Conservation (phyloP, 2,888 invertebrate genomes). For the Idaea biselata region DNA sequence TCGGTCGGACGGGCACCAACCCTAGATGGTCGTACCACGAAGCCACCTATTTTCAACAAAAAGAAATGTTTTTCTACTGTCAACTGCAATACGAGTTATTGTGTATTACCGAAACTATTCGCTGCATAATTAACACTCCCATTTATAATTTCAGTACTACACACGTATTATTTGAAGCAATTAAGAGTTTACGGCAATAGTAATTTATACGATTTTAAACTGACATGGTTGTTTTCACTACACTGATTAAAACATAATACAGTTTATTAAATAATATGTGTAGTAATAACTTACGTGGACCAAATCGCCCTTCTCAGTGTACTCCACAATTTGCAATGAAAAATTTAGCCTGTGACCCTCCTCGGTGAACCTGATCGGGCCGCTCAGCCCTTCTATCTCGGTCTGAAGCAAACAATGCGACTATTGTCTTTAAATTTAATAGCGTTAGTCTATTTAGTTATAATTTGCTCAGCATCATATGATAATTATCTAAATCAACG, state of each 20-base stretch:
- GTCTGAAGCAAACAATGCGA: slow-evolving; percentile 82
- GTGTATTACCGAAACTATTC: background rate
- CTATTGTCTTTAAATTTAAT: slow-evolving; percentile 47
- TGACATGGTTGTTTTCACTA: no score
- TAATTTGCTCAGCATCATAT: slow-evolving; percentile 19
- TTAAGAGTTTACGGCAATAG: no score
- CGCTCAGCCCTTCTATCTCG: slow-evolving; percentile 93
- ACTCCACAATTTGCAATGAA: slow-evolving; percentile 92
- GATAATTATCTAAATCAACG: slow-evolving; percentile 7
- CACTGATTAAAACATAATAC: no score
- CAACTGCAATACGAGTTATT: background rate
- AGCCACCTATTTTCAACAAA: slow-evolving; percentile 81
- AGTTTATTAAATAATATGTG: background rate
- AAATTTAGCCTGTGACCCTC: slow-evolving; percentile 92
- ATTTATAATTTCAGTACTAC: background rate
- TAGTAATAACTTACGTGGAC: slow-evolving; percentile 82
- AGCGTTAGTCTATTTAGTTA: slow-evolving; percentile 26
- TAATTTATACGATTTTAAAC: no score
- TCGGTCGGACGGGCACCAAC: slow-evolving; percentile 86
- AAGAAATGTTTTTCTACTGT: background rate
- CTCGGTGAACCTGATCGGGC: slow-evolving; percentile 92
- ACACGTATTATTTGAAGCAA: background rate
- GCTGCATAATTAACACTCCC: background rate
- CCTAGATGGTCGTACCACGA: slow-evolving; percentile 92
- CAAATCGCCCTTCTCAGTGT: slow-evolving; percentile 93